Conservation (phyloP, 2,888 invertebrate species). For the Horisme vitalbata region DNA sequence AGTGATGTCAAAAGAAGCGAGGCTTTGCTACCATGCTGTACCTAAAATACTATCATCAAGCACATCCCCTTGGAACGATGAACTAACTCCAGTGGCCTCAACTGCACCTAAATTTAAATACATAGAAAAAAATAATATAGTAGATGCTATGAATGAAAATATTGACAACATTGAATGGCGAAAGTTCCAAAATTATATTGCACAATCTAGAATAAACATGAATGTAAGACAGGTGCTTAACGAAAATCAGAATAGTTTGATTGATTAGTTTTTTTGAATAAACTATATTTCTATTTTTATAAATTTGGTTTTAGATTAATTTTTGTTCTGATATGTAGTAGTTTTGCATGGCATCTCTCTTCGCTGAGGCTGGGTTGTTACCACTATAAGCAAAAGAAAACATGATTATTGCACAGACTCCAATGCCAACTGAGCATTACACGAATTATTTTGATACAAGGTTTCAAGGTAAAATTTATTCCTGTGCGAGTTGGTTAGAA, state of each 20-base stretch:
- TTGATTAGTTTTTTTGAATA: conserved; percentile 33
- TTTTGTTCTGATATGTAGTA: conserved; percentile 18
- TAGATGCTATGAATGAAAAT: conserved; percentile 46
- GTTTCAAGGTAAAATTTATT: no score
- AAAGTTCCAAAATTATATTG: conserved; percentile 84
- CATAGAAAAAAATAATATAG: conserved; percentile 43
- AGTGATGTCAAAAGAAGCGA: conserved; percentile 93
- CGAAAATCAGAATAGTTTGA: conserved; percentile 77
- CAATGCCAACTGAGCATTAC: no score
- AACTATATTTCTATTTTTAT: conserved; percentile 34
- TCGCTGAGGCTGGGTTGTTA: conserved; percentile 57
- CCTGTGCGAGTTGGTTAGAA: no score
- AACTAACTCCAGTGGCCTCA: conserved; percentile 21
- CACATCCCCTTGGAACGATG: conserved; percentile 73
- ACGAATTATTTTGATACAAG: no score
- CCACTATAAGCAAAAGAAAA: conserved; percentile 52
- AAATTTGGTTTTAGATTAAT: conserved; percentile 26
- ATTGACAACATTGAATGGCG: conserved; percentile 68
- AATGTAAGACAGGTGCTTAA: conserved; percentile 95
- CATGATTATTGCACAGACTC: not conserved
- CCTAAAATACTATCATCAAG: conserved; percentile 89
- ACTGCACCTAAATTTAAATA: conserved; percentile 45
- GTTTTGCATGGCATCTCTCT: conserved; percentile 30
- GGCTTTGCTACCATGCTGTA: conserved; percentile 96
- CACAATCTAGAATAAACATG: conserved; percentile 93